Base-by-base conservation (phyloP, 2,888 invertebrate genomes). In the Limnephilus rhombicus region DNA sequence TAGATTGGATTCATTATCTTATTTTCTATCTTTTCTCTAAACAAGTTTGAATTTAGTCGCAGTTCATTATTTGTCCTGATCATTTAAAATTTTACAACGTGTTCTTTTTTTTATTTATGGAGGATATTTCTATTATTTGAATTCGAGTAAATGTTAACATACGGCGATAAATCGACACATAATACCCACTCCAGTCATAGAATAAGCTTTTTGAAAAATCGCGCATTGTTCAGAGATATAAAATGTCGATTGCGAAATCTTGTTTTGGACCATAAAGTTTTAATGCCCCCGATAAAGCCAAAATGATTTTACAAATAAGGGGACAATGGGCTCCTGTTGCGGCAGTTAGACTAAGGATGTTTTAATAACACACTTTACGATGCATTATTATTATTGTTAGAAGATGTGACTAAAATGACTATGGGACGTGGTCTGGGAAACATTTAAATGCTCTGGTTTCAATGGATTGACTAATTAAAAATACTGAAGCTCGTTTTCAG, bases 351-450 rank as follows among this genome's bases (percentile, higher is more conserved):
- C 91, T 85, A 37, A 80, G 29, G 87, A 85, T 85, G 49, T 91
- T 92, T 91, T 91, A 91, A 90, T 91, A 91, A 90, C 80, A 80
- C 34, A 89, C 92, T 92, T 93, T 92, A 92, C 53, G 92, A 89
- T 82, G 85, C n/a, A n/a, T 37, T 41, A 18, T 85, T 41, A 37
- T 18, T 85, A 12, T 85, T 85, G 9, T 45, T 45, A 15, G 45
- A n/a, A 45, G 24, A 85, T 85, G n/a, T 68, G 53, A 68, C 18
- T 68, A 5, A 68, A 68, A 13, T 24, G 53, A 68, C 24, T 68
- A 68, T 24, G 53, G 53, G 53, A 53, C 3, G 53, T 53, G 53
- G 24, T 68, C 53, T 68, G 53, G 53, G 53, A 68, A 68, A 18
- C 18, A 68, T 68, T 45, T 12, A 18, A 68, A 68, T 24, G 53